Percentiles rank a stretch among this genome's conserved stretches.
Conservation (phyloP, 2,888 invertebrate genomes). For the Andricus curvator region DNA sequence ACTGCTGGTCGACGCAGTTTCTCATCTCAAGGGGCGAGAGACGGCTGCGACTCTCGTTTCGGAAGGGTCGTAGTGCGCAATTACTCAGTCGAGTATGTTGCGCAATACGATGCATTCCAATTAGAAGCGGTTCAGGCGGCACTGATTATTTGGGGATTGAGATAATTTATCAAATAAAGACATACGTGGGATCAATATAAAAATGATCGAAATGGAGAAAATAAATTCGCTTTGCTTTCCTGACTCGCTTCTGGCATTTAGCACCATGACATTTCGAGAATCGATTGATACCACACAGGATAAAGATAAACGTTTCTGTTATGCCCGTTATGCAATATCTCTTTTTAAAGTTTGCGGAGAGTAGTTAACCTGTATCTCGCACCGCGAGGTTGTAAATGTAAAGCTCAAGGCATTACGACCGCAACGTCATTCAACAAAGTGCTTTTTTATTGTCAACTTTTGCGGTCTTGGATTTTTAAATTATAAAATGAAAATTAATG, state of each 20-base stretch:
- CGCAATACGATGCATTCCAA: too few species aligned
- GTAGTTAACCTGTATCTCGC: conserved; percentile 22
- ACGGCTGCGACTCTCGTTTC: too few species aligned
- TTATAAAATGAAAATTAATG: neutral
- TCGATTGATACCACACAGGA: conserved; percentile 3
- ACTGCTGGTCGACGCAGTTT: too few species aligned
- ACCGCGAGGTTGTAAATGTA: neutral
- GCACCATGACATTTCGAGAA: conserved; percentile 18
- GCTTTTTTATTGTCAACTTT: conserved; percentile 20
- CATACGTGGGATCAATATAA: neutral
- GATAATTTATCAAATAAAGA: neutral
- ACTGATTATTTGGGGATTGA: neutral
- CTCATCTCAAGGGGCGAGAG: too few species aligned
- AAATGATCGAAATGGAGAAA: conserved; percentile 6
- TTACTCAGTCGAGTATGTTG: too few species aligned
- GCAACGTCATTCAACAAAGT: conserved; percentile 17
- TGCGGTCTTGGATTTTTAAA: conserved; percentile 15
- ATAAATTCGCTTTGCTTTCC: conserved; percentile 1
- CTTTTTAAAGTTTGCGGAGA: conserved; percentile 1
- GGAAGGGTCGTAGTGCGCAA: too few species aligned
- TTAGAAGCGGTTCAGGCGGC: neutral
- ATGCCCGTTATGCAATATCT: conserved; percentile 16
- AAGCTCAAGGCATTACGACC: neutral
- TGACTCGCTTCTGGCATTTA: conserved; percentile 26
- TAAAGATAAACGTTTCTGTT: conserved; percentile 28